Percentiles rank a stretch among this genome's conserved stretches.
phyloP scores from a whole-genome alignment of 2,888 invertebrate species.

The Cryptophagus acutangulus region DNA sequence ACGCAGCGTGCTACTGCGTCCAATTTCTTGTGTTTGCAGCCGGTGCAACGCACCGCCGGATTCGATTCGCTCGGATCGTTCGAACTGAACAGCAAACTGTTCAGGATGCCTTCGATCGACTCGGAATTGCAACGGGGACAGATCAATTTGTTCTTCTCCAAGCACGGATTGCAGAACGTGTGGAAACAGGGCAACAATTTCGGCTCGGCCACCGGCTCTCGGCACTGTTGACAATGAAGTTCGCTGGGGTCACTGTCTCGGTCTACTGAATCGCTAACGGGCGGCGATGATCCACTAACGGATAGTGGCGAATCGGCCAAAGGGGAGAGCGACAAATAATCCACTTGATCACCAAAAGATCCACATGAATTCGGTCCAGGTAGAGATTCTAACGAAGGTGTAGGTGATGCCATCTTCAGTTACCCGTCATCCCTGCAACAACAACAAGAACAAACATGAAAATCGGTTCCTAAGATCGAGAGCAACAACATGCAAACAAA shows the following conservation, averaged over 20 bases:
- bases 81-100: conserved; percentile 41
- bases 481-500: conserved; percentile 4
- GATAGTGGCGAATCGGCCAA: conserved; percentile 70
- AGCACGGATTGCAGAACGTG: conserved; percentile 77
- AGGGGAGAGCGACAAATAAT: conserved; percentile 60
- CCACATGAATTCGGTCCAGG: conserved; percentile 88
- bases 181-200: conserved; percentile 78
- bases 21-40: conserved; percentile 92
- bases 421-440: conserved; percentile 79
- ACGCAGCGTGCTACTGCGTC: conserved; percentile 94
- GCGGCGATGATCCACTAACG: conserved; percentile 82
- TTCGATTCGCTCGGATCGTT: conserved; percentile 36
- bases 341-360: conserved; percentile 76
- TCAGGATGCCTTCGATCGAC: conserved; percentile 49
- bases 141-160: conserved; percentile 72
- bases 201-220: conserved; percentile 68
- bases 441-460: conserved; percentile 44
- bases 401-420: conserved; percentile 90
- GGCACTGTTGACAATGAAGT: conserved; percentile 62
- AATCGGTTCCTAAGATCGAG: no score
- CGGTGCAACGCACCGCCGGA: conserved; percentile 76
- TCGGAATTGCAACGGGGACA: conserved; percentile 64
- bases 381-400: conserved; percentile 89
- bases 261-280: conserved; percentile 79
- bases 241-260: conserved; percentile 49